phyloP scores from a whole-genome alignment of 30 jellyfish, hydroid and myxozoan genomes.

The Sanderia malayensis region DNA sequence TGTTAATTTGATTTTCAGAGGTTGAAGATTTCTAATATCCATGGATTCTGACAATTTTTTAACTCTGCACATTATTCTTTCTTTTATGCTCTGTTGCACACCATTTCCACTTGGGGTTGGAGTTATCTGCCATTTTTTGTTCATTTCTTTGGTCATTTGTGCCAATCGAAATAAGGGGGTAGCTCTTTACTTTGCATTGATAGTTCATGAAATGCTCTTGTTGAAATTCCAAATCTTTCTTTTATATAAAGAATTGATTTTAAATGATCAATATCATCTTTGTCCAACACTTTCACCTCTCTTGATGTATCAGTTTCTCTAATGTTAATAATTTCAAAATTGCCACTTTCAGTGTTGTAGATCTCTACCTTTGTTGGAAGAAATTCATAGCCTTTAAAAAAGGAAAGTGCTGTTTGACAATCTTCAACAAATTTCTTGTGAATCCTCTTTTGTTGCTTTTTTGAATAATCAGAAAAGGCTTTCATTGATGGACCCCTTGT shows the following conservation, averaged over 20 bases:
- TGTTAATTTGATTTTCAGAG: not conserved
- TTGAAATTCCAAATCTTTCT: slow-evolving; percentile 16
- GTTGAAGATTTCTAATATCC: not conserved
- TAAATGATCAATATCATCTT: not conserved
- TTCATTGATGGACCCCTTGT: not conserved
- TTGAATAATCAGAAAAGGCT: not conserved
- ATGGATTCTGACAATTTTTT: not conserved
- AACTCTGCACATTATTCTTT: slow-evolving; percentile 1
- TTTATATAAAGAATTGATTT: not conserved
- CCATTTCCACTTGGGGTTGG: slow-evolving; percentile 12
- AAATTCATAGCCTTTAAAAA: slow-evolving; percentile 4
- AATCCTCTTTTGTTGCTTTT: slow-evolving; percentile 1
- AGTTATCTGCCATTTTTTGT: not conserved
- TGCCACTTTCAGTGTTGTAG: not conserved
- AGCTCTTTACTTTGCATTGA: slow-evolving; percentile 1
- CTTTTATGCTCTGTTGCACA: slow-evolving; percentile 14
- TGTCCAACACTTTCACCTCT: not conserved
- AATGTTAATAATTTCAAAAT: not conserved
- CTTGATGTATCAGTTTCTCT: not conserved
- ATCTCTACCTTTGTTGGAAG: slow-evolving; percentile 14
- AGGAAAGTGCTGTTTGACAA: slow-evolving; percentile 1
- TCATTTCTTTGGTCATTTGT: not conserved
- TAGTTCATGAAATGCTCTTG: not conserved
- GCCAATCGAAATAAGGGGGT: not conserved
- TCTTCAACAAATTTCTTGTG: not conserved